A percentile compares a stretch with the other conserved stretches of the same genome.
These are phyloP conservation scores for Perca fluviatilis DNA, from an alignment of 2,113 vertebrate species.

Conservation along the genomic window DNA sequence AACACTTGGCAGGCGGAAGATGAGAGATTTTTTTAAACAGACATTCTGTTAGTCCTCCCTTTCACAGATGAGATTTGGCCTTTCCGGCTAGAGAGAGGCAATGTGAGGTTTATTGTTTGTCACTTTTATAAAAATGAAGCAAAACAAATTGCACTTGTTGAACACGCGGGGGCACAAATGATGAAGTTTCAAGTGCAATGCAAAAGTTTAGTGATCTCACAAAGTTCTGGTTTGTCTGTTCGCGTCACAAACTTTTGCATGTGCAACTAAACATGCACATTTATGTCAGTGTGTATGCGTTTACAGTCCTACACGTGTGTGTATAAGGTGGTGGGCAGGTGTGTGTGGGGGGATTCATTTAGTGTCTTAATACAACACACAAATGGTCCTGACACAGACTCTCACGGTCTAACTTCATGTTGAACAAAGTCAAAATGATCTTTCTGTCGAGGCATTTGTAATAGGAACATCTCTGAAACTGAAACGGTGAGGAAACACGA, in stretches of 20 bases:
- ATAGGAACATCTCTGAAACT: background rate
- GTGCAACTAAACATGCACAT: slow-evolving; percentile 20
- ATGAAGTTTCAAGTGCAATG: background rate
- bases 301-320: slow-evolving; percentile 24
- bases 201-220: background rate
- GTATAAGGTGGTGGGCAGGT: slow-evolving; percentile 16
- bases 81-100: background rate
- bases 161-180: background rate
- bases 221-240: slow-evolving; percentile 7
- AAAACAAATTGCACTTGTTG: background rate
- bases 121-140: background rate
- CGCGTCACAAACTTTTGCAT: background rate
- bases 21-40: background rate
- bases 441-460: background rate
- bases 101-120: background rate
- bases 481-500: background rate
- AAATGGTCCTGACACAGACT: slow-evolving; percentile 10
- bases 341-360: slow-evolving; percentile 8
- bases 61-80: background rate
- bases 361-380: slow-evolving; percentile 38
- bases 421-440: background rate
- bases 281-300: slow-evolving; percentile 18
- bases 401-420: background rate
- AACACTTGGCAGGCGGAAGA: background rate
- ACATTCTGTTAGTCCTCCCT: background rate